Evolutionary conservation across 2,113 vertebrate species (phyloP).

Genomic region (Circaetus gallicus): DNA sequence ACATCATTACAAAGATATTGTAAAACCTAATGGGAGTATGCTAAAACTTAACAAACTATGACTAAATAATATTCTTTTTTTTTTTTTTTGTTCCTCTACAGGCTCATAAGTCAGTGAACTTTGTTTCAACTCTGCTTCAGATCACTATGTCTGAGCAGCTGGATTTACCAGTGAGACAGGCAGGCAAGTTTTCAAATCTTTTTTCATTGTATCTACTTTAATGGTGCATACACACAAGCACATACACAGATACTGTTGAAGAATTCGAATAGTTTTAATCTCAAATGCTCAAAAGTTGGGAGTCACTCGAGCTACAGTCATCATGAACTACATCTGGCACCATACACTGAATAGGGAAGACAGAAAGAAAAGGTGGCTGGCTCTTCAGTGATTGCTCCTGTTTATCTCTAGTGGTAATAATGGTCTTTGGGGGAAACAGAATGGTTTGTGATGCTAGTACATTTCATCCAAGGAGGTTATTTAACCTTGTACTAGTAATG

Average conservation of each 20-base stretch:
- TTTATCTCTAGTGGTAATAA: not conserved
- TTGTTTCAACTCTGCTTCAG: conserved; percentile 93
- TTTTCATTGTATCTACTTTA: not conserved
- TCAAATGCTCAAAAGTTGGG: not conserved
- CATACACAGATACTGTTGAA: not conserved
- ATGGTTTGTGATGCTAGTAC: not conserved
- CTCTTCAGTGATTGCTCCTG: not conserved
- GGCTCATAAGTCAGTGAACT: conserved; percentile 93
- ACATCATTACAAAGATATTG: not conserved
- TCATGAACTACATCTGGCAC: not conserved
- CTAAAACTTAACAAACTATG: not conserved
- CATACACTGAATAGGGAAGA: not conserved
- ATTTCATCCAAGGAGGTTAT: not conserved
- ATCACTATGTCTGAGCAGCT: conserved; percentile 98
- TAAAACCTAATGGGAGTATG: not conserved
- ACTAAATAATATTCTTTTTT: not conserved
- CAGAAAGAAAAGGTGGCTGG: not conserved
- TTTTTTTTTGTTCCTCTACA: conserved; percentile 58
- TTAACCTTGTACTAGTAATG: not conserved
- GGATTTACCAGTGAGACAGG: conserved; percentile 97
- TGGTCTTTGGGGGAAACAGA: not conserved
- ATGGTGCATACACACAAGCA: not conserved
- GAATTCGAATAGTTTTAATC: not conserved
- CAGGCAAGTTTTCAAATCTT: conserved; percentile 80
- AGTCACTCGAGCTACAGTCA: not conserved